Evolutionary conservation across 2,888 invertebrate genomes (phyloP).

Genomic region (Dinocampus coccinellae): DNA sequence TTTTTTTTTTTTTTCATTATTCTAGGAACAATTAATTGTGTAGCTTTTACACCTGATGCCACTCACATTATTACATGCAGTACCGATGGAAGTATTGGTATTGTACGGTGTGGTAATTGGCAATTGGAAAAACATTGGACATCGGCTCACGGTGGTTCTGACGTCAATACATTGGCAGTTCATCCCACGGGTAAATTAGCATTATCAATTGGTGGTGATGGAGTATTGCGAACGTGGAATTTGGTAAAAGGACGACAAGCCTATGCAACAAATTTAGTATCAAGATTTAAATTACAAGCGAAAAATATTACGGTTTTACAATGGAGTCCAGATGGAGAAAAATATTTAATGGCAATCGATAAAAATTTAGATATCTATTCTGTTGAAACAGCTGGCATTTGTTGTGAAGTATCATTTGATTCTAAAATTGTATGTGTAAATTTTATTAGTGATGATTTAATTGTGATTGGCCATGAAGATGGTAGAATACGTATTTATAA

Average conservation of each 20-base stretch:
- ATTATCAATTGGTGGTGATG: conserved; percentile 87
- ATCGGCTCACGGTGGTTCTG: conserved; percentile 84
- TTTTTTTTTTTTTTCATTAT: conserved; percentile 25
- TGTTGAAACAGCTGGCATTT: conserved; percentile 81
- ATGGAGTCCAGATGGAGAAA: conserved; percentile 84
- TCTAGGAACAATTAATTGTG: conserved; percentile 79
- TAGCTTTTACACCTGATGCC: conserved; percentile 82
- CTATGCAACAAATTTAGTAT: conserved; percentile 86
- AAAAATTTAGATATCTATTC: conserved; percentile 85
- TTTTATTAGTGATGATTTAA: conserved; percentile 74
- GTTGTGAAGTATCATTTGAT: conserved; percentile 77
- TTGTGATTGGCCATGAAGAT: conserved; percentile 82
- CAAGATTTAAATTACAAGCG: conserved; percentile 60
- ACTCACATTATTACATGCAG: conserved; percentile 87
- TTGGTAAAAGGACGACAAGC: conserved; percentile 91
- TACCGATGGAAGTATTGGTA: conserved; percentile 86
- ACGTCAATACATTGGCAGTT: conserved; percentile 81
- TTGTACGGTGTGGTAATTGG: conserved; percentile 89
- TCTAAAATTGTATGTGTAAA: conserved; percentile 79
- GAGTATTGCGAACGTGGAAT: conserved; percentile 92
- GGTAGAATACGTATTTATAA: conserved; percentile 77
- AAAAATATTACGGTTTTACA: conserved; percentile 59
- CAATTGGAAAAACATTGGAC: conserved; percentile 85
- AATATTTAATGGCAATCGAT: conserved; percentile 82
- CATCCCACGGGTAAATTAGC: conserved; percentile 93